Evolutionary conservation across 2,888 invertebrate genomes (phyloP).

Genomic region (Microdon myrmicae): DNA sequence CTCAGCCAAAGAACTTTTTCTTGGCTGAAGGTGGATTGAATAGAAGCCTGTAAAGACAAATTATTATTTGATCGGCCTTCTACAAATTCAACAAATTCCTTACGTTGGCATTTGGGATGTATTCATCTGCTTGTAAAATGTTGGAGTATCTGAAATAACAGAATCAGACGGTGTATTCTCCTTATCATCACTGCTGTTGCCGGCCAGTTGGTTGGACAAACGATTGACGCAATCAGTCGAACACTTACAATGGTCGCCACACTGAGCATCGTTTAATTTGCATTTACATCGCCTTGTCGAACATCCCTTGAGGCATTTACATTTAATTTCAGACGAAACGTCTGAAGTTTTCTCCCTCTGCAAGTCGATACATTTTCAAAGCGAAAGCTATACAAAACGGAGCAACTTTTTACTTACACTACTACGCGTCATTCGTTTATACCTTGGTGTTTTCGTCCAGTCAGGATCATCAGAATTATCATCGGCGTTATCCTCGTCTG

Average conservation of each 20-base stretch:
- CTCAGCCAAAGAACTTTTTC: conserved; percentile 56
- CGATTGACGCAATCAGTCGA: conserved; percentile 5
- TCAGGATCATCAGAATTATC: conserved; percentile 54
- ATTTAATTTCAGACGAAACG: conserved; percentile 12
- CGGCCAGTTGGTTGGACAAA: conserved; percentile 13
- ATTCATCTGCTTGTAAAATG: conserved; percentile 28
- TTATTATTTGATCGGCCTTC: background rate
- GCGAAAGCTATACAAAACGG: background rate
- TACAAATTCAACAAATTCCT: background rate
- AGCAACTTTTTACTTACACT: conserved; percentile 2
- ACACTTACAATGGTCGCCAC: conserved; percentile 31
- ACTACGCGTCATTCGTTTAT: conserved; percentile 1
- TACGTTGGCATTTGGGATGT: conserved; percentile 54
- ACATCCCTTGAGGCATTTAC: conserved; percentile 23
- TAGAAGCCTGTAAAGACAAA: background rate
- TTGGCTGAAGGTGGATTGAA: conserved; percentile 55
- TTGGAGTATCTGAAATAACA: conserved; percentile 24
- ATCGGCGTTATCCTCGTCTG: conserved; percentile 29
- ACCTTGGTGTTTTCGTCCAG: conserved; percentile 54
- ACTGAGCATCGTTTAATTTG: conserved; percentile 5
- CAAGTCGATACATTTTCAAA: background rate
- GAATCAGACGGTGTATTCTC: conserved; percentile 17
- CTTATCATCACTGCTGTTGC: conserved; percentile 25
- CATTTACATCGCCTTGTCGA: conserved; percentile 29
- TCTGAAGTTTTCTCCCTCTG: conserved; percentile 35